phyloP scores from a whole-genome alignment of 2,888 invertebrate genomes.

The Sarcophaga caerulescens region DNA sequence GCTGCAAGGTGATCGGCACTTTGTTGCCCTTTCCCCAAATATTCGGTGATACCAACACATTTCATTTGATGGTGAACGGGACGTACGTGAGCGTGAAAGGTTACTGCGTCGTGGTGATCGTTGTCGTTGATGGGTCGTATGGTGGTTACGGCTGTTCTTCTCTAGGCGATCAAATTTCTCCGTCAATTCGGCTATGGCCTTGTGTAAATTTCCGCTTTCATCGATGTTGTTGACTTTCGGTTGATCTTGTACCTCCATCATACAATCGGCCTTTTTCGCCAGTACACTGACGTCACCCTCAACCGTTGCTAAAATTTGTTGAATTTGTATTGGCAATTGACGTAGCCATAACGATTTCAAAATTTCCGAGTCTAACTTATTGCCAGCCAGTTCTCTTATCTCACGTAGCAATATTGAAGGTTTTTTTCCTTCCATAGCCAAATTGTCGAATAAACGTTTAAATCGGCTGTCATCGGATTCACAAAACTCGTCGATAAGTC shows the following conservation, averaged over 20 bases:
- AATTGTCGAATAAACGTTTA: neutral
- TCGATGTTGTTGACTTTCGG: no score
- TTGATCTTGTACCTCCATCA: neutral
- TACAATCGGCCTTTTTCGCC: slow-evolving; percentile 16
- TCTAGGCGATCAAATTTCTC: no score
- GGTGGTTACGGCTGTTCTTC: no score
- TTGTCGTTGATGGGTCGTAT: no score
- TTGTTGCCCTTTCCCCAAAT: no score
- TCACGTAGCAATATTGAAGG: neutral
- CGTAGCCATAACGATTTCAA: slow-evolving; percentile 16
- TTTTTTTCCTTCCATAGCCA: neutral
- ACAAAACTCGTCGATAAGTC: neutral
- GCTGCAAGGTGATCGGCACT: no score
- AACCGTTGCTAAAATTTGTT: slow-evolving; percentile 25
- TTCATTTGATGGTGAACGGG: no score
- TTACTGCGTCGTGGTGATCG: no score
- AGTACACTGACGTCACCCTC: neutral
- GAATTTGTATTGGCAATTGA: neutral
- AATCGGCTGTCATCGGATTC: neutral
- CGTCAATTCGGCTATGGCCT: no score
- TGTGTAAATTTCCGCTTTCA: no score
- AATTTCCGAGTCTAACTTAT: slow-evolving; percentile 12
- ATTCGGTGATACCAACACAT: no score
- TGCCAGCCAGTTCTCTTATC: neutral
- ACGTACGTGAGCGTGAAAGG: no score